Conservation (phyloP, 2,888 invertebrate species). For the Aphelenchoides bicaudatus region DNA sequence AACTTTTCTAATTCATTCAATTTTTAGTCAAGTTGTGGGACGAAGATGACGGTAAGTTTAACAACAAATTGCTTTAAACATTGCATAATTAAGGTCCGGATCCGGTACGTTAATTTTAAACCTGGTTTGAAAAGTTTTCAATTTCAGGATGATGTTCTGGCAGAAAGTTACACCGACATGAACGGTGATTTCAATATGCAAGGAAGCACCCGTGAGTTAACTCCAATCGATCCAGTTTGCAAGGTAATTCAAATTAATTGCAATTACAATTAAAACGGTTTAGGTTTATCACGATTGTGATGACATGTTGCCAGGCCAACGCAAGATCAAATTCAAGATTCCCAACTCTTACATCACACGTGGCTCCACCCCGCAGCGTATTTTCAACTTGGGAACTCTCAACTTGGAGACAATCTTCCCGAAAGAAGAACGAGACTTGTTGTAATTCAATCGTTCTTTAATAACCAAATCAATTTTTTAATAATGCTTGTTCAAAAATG, state of each 20-base stretch:
- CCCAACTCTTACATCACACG: constrained; percentile 28
- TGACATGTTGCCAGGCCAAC: constrained; percentile 36
- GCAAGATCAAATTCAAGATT: constrained; percentile 34
- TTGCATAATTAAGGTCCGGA: constrained; percentile 35
- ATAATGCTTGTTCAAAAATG: too few species aligned
- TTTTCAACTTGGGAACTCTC: constrained; percentile 34
- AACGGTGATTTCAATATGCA: constrained; percentile 30
- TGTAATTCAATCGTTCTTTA: too few species aligned
- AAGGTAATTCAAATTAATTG: too few species aligned
- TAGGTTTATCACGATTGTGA: constrained; percentile 39
- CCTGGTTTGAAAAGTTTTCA: too few species aligned
- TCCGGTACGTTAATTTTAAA: too few species aligned
- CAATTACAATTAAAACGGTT: too few species aligned
- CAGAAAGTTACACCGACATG: constrained; percentile 35
- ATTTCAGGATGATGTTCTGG: constrained; percentile 42
- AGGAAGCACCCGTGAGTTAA: constrained; percentile 37
- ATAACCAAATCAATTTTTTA: too few species aligned
- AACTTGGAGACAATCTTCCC: constrained; percentile 57
- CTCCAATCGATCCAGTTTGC: constrained; percentile 35
- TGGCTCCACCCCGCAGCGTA: constrained; percentile 23
- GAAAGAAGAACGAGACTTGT: constrained; percentile 51
- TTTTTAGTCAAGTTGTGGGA: constrained; percentile 43
- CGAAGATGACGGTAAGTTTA: constrained; percentile 36
- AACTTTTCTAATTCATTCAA: too few species aligned
- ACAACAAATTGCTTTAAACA: background rate